Evolutionary conservation across 2,113 vertebrate species (phyloP).

Genomic region (Burhinus oedicnemus): DNA sequence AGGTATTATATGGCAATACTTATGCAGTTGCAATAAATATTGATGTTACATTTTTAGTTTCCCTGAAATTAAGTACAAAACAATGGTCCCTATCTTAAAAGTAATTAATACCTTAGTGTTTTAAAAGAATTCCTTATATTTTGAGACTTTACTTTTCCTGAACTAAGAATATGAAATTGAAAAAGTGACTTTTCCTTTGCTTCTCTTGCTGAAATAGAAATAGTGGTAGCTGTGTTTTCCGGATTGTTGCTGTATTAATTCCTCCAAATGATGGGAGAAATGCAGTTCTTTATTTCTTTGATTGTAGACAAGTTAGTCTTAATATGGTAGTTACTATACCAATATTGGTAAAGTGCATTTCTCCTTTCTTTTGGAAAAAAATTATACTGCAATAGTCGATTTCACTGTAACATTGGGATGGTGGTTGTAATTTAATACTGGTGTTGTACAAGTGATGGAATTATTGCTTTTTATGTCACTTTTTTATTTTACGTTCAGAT

Average conservation of each 20-base stretch:
- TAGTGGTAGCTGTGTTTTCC: neutral
- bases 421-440: neutral
- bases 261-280: neutral
- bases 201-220: neutral
- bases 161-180: neutral
- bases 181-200: neutral
- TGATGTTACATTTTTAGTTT: neutral
- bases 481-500: conserved; percentile 38
- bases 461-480: conserved; percentile 42
- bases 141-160: neutral
- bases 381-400: neutral
- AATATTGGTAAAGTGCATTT: neutral
- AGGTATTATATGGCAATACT: neutral
- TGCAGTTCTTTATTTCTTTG: neutral
- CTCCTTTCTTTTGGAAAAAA: neutral
- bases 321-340: neutral
- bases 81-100: neutral
- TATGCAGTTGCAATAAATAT: neutral
- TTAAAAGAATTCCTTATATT: neutral
- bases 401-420: neutral
- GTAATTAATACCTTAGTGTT: neutral
- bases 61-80: neutral
- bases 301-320: neutral
- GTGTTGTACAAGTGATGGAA: neutral
- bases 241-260: neutral